Conservation (phyloP, 1,140 invertebrate genomes). For the Mesaphorura yosii region DNA sequence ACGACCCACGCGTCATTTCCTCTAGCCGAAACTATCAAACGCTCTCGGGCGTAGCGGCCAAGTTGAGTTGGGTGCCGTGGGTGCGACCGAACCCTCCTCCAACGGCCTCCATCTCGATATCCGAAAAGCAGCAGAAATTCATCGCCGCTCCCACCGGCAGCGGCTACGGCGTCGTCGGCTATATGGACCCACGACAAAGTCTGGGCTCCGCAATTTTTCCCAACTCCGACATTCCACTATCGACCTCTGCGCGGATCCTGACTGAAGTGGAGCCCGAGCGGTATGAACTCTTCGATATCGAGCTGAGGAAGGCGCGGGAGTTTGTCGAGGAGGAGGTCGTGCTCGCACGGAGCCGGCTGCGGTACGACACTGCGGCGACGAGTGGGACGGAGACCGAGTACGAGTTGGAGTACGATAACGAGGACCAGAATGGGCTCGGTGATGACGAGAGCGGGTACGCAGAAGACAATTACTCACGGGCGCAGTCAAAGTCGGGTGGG, state of each 20-base stretch:
- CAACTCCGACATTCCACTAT: not conserved
- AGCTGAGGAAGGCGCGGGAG: constrained; percentile 22
- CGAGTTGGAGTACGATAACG: constrained; percentile 1
- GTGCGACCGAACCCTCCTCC: constrained; percentile 22
- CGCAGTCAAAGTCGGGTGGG: too few relatives aligned
- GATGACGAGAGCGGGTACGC: not conserved
- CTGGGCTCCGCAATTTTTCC: constrained; percentile 21
- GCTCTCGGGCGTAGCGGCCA: constrained; percentile 16
- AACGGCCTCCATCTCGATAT: constrained; percentile 20
- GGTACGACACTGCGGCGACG: constrained; percentile 9
- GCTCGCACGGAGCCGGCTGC: constrained; percentile 15
- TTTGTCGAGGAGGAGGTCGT: constrained; percentile 27
- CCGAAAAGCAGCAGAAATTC: constrained; percentile 20
- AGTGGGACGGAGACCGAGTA: constrained; percentile 3
- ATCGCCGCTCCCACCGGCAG: constrained; percentile 19
- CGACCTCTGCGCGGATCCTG: constrained; percentile 9
- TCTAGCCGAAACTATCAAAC: constrained; percentile 20
- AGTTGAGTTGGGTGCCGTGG: constrained; percentile 23
- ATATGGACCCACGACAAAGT: constrained; percentile 16
- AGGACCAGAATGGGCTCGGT: not conserved
- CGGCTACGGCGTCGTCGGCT: constrained; percentile 17
- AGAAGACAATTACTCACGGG: too few relatives aligned
- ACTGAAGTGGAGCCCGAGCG: constrained; percentile 25
- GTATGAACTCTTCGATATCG: constrained; percentile 25
- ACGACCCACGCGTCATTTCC: constrained; percentile 7